Evolutionary conservation across 2,888 invertebrate species (phyloP), one percentile per base, ranked within the genome.

Genomic region (Meloe dianella): DNA sequence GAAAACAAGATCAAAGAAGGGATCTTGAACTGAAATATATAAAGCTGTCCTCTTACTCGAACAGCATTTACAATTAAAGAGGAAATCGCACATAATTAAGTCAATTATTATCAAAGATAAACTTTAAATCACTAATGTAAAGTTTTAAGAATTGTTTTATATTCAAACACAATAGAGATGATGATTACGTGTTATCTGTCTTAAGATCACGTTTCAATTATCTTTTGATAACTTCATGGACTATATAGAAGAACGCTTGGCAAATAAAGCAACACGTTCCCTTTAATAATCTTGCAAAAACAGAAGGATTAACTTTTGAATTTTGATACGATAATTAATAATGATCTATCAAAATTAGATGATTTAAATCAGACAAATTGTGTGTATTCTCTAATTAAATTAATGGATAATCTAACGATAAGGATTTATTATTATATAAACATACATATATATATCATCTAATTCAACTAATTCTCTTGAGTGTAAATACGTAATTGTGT

Each of bases 381-480:
- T 47, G 35, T 63, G 9, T 24, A 29, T 29, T 54, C 54, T 54
- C 58, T 64, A 67, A 70, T 70, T 67, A 70, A 61, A 64, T 51
- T 70, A 70, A 70, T 70, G 65, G 63, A 61, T 64, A 60, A 61
- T 60, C 61, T 60, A 65, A 65, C 61, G 70, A 70, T 70, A 70
- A 69, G 64, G 66, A 64, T 64, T 65, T 67, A 70, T 70, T 70
- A 68, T 68, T 66, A 56, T 58, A 61, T 67, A 71, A 64, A 62
- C 70, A 71, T 69, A 67, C 65, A 64, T 70, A 62, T 68, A 71
- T 69, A 67, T 66, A 64, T 70, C 64, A 64, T 62, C 20, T 24
- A 20, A 22, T 51, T 12, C 27, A 27, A 27, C 20, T 56, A n/a
- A n/a, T n/a, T 60, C 65, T 64, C 65, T 58, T 12, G 61, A 61